Conservation (phyloP, 2,113 vertebrate genomes). For the Ophiodon elongatus region DNA sequence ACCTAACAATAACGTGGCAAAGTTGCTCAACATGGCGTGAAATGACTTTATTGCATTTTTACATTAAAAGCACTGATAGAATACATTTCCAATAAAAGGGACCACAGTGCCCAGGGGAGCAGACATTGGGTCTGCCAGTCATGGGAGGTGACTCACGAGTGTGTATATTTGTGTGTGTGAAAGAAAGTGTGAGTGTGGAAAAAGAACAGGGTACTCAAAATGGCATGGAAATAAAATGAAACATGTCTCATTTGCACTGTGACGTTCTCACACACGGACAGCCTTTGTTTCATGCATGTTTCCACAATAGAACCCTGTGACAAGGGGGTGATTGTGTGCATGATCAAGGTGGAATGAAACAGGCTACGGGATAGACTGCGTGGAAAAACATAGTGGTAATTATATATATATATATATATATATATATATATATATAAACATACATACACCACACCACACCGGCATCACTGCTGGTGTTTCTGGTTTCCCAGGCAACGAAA, state of each 20-base stretch:
- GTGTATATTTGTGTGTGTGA: conserved; percentile 28
- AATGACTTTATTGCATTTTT: conserved; percentile 87
- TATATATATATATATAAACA: too few relatives aligned
- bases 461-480: neutral
- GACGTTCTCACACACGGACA: conserved; percentile 6
- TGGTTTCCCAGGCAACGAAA: neutral
- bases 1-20: conserved; percentile 81
- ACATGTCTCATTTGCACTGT: conserved; percentile 49
- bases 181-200: conserved; percentile 13
- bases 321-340: conserved; percentile 8
- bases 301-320: neutral
- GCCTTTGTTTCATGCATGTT: neutral
- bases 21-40: conserved; percentile 86
- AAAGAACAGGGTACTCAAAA: conserved; percentile 68
- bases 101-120: conserved; percentile 74
- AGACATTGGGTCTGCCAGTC: conserved; percentile 76
- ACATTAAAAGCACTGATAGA: conserved; percentile 85
- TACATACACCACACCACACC: too few relatives aligned
- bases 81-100: conserved; percentile 84
- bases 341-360: conserved; percentile 34
- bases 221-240: conserved; percentile 64
- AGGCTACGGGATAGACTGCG: too few relatives aligned
- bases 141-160: conserved; percentile 61
- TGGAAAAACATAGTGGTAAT: neutral
- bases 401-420: too few relatives aligned